phyloP scores from a whole-genome alignment of 2,888 invertebrate species.

The Volucella zonaria region DNA sequence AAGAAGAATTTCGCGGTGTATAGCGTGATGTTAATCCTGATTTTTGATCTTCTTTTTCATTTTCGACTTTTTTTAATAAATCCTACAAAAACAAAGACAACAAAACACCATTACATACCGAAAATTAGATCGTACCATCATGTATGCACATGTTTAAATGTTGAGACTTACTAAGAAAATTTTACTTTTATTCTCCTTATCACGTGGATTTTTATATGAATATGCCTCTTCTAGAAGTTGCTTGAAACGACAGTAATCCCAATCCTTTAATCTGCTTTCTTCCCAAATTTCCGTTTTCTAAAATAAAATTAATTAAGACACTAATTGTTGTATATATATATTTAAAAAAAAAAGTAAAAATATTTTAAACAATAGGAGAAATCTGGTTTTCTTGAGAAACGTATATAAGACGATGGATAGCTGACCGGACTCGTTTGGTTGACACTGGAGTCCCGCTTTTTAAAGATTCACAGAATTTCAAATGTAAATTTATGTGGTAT shows the following conservation, averaged over 20 bases:
- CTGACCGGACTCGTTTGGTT: no score
- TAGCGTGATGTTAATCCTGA: conserved; percentile 80
- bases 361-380: no score
- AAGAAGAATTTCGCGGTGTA: conserved; percentile 76
- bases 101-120: conserved; percentile 14
- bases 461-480: no score
- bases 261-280: conserved; percentile 83
- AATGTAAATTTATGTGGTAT: no score
- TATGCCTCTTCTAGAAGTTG: conserved; percentile 92
- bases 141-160: neutral
- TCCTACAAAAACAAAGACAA: conserved; percentile 83
- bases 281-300: conserved; percentile 79
- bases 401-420: no score
- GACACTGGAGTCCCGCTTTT: no score
- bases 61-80: conserved; percentile 90
- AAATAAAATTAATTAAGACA: conserved; percentile 5
- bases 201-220: conserved; percentile 92
- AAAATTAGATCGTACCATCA: neutral
- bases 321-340: neutral
- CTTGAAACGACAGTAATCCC: conserved; percentile 90
- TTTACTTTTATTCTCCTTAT: conserved; percentile 92
- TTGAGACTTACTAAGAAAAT: conserved; percentile 87
- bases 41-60: conserved; percentile 85
- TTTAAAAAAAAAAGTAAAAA: neutral
- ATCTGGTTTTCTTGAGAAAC: no score